phyloP scores from a whole-genome alignment of 2,797 vertebrate species.

The Crax fasciolata region DNA sequence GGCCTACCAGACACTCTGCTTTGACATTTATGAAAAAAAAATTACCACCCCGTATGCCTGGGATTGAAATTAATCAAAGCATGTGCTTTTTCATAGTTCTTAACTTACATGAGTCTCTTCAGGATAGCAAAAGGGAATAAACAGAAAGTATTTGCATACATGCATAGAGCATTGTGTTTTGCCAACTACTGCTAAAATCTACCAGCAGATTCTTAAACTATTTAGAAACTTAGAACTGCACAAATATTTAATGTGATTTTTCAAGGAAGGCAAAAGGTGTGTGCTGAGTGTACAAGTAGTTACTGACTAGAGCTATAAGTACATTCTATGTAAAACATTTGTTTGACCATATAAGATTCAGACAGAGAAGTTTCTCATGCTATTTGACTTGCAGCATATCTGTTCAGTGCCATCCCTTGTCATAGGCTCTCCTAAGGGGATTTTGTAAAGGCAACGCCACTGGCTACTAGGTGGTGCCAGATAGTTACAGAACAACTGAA shows the following conservation, averaged over 20 bases:
- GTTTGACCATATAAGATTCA: neutral
- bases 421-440: neutral
- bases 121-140: neutral
- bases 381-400: neutral
- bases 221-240: neutral
- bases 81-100: neutral
- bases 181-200: neutral
- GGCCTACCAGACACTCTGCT: neutral
- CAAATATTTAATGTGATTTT: neutral
- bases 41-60: neutral
- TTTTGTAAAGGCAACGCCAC: neutral
- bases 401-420: neutral
- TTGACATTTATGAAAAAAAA: neutral
- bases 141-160: rapidly evolving
- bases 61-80: slow-evolving; percentile 8
- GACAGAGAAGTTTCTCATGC: neutral
- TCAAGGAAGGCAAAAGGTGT: neutral
- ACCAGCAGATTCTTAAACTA: neutral
- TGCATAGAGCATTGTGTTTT: neutral
- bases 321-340: neutral
- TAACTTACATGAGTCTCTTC: neutral
- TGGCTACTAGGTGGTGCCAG: slow-evolving; percentile 78
- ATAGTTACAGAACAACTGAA: slow-evolving; percentile 51
- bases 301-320: neutral
- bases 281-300: neutral